Evolutionary conservation across 2,113 vertebrate species (phyloP).

Genomic region (Scartelaos histophorus): DNA sequence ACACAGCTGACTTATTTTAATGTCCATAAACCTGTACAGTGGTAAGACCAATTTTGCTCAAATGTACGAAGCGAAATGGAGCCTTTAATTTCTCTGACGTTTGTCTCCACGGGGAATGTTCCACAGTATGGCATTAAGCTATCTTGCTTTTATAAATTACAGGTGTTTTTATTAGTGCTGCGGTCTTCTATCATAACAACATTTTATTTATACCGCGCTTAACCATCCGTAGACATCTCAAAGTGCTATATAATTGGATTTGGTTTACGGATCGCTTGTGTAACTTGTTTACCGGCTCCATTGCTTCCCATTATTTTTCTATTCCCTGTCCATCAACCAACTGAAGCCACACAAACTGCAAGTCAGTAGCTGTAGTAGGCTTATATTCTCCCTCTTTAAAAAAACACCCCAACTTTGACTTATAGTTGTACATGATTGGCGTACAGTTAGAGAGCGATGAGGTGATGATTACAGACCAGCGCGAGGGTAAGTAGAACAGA

Average conservation of each 20-base stretch:
- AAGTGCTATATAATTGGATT: conserved; percentile 1
- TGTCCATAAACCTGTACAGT: too few relatives aligned
- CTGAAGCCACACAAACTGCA: conserved; percentile 58
- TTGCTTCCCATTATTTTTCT: conserved; percentile 42
- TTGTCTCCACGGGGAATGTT: too few relatives aligned
- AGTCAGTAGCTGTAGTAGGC: conserved; percentile 50
- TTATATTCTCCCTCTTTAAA: conserved; percentile 24
- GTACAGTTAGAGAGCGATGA: conserved; percentile 8
- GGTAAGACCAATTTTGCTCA: too few relatives aligned
- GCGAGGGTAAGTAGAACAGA: neutral
- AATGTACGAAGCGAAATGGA: too few relatives aligned
- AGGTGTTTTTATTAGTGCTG: too few relatives aligned
- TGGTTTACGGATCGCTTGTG: conserved; percentile 46
- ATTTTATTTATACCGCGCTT: neutral
- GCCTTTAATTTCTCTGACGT: too few relatives aligned
- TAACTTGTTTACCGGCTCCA: conserved; percentile 66
- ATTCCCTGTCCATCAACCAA: conserved; percentile 64
- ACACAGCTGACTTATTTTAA: too few relatives aligned
- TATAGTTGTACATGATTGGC: conserved; percentile 6
- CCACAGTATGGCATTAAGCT: too few relatives aligned
- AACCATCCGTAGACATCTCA: neutral
- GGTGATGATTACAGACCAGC: conserved; percentile 9
- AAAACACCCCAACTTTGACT: conserved; percentile 28
- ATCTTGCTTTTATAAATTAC: too few relatives aligned
- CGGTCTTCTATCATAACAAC: neutral